Evolutionary conservation across 1,140 invertebrate genomes (phyloP).

Genomic region (Elysia chlorotica): DNA sequence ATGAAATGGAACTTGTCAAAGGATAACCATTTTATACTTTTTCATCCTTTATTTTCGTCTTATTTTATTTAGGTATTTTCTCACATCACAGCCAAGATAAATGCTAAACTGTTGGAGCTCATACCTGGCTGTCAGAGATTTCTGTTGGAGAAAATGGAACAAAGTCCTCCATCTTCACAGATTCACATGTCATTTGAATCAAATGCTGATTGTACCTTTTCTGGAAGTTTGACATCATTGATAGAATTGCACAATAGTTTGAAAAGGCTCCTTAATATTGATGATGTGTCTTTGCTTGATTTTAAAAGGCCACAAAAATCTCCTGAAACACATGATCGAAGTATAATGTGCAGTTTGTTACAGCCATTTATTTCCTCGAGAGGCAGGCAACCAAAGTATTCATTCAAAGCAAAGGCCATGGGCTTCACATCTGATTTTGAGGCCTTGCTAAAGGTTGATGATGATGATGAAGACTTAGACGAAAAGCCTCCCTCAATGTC

Average conservation of each 20-base stretch:
- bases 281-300: background rate
- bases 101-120: background rate
- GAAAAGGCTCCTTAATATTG: background rate
- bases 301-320: background rate
- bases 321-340: background rate
- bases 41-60: no score
- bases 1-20: no score
- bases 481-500: background rate
- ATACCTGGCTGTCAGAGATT: constrained; percentile 16
- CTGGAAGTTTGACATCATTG: constrained; percentile 3
- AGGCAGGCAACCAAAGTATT: constrained; percentile 3
- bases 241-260: constrained; percentile 5
- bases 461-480: background rate
- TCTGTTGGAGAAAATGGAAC: background rate
- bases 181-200: background rate
- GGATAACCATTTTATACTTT: no score
- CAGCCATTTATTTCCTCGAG: constrained; percentile 6
- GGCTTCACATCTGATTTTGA: background rate
- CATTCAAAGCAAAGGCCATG: background rate
- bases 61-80: constrained; percentile 16
- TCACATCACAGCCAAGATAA: constrained; percentile 1
- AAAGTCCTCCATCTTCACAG: background rate
- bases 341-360: constrained; percentile 1
- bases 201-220: background rate
- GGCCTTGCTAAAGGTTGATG: background rate